Conservation (phyloP, 2,797 vertebrate species). For the Scolopax rusticola region DNA sequence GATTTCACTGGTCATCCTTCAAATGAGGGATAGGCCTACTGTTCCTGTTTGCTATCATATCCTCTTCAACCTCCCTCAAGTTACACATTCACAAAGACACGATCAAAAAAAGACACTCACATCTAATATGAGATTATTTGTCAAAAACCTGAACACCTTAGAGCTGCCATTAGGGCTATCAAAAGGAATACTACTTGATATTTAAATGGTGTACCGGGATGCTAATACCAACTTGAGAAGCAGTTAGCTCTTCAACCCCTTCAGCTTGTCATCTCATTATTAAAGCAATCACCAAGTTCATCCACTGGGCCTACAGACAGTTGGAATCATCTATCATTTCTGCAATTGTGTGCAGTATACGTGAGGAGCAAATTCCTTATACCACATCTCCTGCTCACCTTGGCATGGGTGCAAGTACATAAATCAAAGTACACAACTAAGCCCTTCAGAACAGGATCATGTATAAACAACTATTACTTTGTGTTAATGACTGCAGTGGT, state of each 20-base stretch:
- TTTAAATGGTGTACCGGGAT: not conserved
- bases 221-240: not conserved
- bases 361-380: not conserved
- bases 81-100: not conserved
- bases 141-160: not conserved
- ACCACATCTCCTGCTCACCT: not conserved
- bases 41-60: not conserved
- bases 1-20: not conserved
- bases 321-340: not conserved
- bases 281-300: not conserved
- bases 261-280: not conserved
- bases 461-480: conserved; percentile 46
- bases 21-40: not conserved
- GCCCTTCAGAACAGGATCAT: not conserved
- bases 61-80: not conserved
- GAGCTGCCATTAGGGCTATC: not conserved
- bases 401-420: not conserved
- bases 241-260: not conserved
- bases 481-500: conserved; percentile 39
- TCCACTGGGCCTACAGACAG: not conserved
- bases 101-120: not conserved
- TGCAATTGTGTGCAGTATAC: not conserved
- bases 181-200: not conserved
- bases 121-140: not conserved
- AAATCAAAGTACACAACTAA: not conserved